Conservation (phyloP, 2,888 invertebrate genomes). For the Lasiommata megera region DNA sequence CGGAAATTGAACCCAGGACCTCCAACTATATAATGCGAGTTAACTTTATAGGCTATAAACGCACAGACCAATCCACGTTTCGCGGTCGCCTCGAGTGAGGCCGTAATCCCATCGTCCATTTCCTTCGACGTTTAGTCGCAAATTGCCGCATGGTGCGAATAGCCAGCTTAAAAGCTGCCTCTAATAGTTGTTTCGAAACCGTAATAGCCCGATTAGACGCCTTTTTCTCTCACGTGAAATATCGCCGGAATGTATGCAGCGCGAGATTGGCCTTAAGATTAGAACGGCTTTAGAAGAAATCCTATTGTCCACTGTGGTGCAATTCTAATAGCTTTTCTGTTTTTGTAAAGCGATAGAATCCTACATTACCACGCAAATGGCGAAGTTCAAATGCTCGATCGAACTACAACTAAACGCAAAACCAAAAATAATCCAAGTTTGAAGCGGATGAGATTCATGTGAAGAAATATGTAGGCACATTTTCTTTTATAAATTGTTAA, state of each 20-base stretch:
- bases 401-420: no score
- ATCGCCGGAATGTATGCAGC: constrained; percentile 20
- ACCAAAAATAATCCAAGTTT: no score
- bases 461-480: no score
- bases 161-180: constrained; percentile 36
- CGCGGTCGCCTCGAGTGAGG: constrained; percentile 33
- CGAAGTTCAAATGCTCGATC: no score
- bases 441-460: no score
- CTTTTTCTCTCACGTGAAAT: constrained; percentile 26
- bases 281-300: background rate
- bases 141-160: constrained; percentile 39
- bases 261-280: background rate
- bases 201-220: constrained; percentile 33
- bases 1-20: no score
- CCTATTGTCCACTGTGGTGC: no score
- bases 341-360: no score
- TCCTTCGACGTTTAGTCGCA: constrained; percentile 42
- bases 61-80: constrained; percentile 25
- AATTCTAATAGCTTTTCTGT: no score
- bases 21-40: no score
- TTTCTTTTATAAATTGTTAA: no score
- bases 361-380: no score
- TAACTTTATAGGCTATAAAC: constrained; percentile 25
- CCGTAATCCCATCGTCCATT: constrained; percentile 42
- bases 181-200: constrained; percentile 35